Evolutionary conservation across 2,888 invertebrate genomes (phyloP), one percentile per base, ranked within the genome.

Genomic region (Seira musarum): DNA sequence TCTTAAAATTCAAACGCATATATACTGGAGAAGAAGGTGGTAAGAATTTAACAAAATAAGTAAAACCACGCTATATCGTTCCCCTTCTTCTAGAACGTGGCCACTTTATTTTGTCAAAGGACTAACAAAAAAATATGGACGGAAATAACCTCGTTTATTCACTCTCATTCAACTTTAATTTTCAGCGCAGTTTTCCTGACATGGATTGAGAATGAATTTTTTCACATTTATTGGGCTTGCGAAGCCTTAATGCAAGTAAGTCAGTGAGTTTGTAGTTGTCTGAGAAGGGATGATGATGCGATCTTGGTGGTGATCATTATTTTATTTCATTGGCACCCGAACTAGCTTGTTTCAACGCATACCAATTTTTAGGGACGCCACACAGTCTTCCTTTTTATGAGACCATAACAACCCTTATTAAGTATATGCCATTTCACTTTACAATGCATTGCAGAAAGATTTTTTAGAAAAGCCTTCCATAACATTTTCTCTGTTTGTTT

Each of bases 161-260:
- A 60, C 60, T 21, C 60, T 53, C 60, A 60, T 60, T 60, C 60
- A 19, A 60, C 5, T 60, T 60, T 60, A 60, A 60, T 60, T 60
- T 22, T 60, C 22, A 21, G 22, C 10, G 60, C 2, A 22, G 10
- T 60, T 60, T 21, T 30, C 53, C 53, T 15, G n/a, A 53, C n/a
- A 53, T 53, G 22, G 10, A 60, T 22, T 60, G 22, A 60, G 60
- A 60, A 60, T 21, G 22, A n/a, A 21, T 60, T 60, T 19, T n/a
- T n/a, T n/a, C n/a, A n/a, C n/a, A n/a, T n/a, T n/a, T n/a, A n/a
- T n/a, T n/a, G n/a, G n/a, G n/a, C n/a, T 60, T 60, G 60, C 2
- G 21, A 60, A 60, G 21, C 60, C 21, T 21, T 21, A 19, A 60
- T 21, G 60, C 21, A 60, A 60, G 60, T 60, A 60, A 60, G 60